Base-by-base conservation (phyloP, 1,140 invertebrate species). In the Eumeta japonica region DNA sequence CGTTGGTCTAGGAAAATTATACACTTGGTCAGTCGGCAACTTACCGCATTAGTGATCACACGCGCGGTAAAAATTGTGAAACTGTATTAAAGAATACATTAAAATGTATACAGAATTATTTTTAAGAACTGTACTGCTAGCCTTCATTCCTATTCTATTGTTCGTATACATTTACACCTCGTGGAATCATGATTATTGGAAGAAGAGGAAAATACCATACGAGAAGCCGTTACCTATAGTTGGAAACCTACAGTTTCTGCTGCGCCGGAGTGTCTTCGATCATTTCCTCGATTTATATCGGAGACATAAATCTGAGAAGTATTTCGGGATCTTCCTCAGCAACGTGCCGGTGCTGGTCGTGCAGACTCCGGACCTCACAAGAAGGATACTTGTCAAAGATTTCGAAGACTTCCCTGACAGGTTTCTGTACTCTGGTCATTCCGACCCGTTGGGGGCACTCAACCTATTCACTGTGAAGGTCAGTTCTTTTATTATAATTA, bases 401-500 rank as follows among this genome's bases (percentile, higher is more conserved):
- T 52, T 46, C 28, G 53, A 55, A 2, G 43, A 56, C 43, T 66
- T 66, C 37, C 49, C 59, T 43, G 49, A 68, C 29, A 51, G 64
- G 45, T 54, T 46, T 41, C 28, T 52, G 24, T 62, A 58, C 32
- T 51, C 54, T 1, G 40, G 32, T 3, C 35, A 43, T n/a, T 48
- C 53, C 2, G 62, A 68, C 39, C 57, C 61, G n/a, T 39, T 68
- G 11, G 64, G 62, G 9, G 52, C 58, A 2, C 44, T 66, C 16
- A 66, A 68, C 45, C 46, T 68, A 17, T 68, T 68, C 38, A 55
- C 57, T 7, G 35, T 68, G 1, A 68, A 63, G 50, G 64, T 63
- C 50, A 42, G 49, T 48, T 14, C 19, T 12, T 15, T 10, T 18
- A 11, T 3, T 34, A 12, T 17, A 13, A 32, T 32, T 16, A 9